Evolutionary conservation across 2,113 vertebrate genomes (phyloP), one percentile per base, ranked within the genome.

Genomic region (Hiodon tergisus): DNA sequence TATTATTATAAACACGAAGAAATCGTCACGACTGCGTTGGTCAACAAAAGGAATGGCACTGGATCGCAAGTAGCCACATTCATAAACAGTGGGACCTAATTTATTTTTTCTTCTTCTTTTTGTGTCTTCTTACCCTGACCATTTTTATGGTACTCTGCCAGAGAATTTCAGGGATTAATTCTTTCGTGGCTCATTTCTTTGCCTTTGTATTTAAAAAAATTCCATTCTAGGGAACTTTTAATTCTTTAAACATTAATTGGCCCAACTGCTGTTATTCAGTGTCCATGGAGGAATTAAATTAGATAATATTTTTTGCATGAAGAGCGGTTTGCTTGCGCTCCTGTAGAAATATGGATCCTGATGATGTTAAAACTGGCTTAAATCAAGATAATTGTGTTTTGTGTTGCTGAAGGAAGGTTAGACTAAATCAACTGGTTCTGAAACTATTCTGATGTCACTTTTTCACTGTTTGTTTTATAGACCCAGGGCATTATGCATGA

Each of bases 151-250:
- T 31, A 31, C 31, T 31, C 31, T 31, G 31, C 31, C 31, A 31
- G 31, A 31, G 31, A 31, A 59, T 59, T 59, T 59, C 9, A 10
- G 4, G 10, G 16, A 9, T 46, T 65, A 9, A 47, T 46, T 65
- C 6, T 4, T 54, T 8, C n/a, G 14, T 10, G 11, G 14, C 46
- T 58, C 47, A 17, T 55, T 46, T 48, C 6, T 14, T 9, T 65
- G 31, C 14, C 50, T 58, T 10, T 46, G 52, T 54, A 59, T 54
- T 53, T 6, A 73, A 66, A 3, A 65, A 54, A 52, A 11, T 17
- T 67, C 11, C 69, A 31, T 11, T 58, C 53, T 67, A 65, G 63
- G 67, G 63, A 74, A 48, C 47, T 63, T 63, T 62, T 54, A 55
- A 50, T 52, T 73, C 13, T 10, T 53, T 46, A 50, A 47, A 46